phyloP scores from a whole-genome alignment of 2,797 vertebrate species.

The Melanotaenia pygmaea region DNA sequence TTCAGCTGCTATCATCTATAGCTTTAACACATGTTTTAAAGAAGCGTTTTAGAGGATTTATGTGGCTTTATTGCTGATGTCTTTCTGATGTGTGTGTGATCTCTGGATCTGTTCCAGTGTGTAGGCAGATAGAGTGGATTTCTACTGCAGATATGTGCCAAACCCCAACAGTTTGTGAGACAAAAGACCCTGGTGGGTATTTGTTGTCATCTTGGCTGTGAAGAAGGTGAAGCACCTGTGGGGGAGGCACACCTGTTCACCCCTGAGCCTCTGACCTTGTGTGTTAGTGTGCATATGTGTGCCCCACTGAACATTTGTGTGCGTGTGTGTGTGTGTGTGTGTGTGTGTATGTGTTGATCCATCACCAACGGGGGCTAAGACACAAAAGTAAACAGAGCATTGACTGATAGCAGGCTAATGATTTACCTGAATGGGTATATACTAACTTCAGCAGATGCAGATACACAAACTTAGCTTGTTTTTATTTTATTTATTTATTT shows the following conservation, averaged over 20 bases:
- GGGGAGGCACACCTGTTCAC: conserved; percentile 72
- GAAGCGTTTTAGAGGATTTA: neutral
- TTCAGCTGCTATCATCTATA: neutral
- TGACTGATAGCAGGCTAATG: conserved; percentile 77
- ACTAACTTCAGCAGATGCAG: conserved; percentile 42
- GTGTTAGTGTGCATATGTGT: conserved; percentile 16
- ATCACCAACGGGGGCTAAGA: conserved; percentile 47
- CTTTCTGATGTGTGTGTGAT: neutral
- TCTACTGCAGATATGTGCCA: conserved; percentile 12
- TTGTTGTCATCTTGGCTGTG: conserved; percentile 51
- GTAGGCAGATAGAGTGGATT: neutral
- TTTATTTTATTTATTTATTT: neutral
- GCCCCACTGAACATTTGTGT: conserved; percentile 10
- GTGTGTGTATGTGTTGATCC: conserved; percentile 23
- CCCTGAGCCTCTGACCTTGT: conserved; percentile 57
- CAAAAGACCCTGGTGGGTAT: conserved; percentile 32
- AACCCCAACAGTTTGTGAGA: conserved; percentile 21
- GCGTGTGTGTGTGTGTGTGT: conserved; percentile 7
- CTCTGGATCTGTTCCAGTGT: neutral
- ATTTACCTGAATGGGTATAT: conserved; percentile 75
- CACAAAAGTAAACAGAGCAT: conserved; percentile 68
- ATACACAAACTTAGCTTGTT: conserved; percentile 5
- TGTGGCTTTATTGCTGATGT: neutral
- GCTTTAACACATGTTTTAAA: conserved; percentile 13
- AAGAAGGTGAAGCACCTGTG: conserved; percentile 64